Base-by-base conservation (phyloP, 1,140 invertebrate genomes). In the Vollenhovia emeryi region DNA sequence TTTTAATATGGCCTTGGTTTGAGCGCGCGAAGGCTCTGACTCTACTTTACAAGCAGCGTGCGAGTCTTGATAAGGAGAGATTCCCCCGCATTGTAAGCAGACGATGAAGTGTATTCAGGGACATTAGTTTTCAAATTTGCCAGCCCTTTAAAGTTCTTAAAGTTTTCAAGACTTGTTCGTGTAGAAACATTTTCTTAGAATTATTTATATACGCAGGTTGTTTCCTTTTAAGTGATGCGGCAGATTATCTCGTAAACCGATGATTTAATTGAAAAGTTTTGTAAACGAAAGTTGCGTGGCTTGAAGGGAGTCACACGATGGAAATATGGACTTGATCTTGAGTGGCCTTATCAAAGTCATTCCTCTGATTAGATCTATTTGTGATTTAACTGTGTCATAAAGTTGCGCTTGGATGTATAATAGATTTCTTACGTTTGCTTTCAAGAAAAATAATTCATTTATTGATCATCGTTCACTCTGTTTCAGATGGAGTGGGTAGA, bases 1-100 rank as follows among this genome's bases (percentile, higher is more conserved):
- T 94, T 75, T 15, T 92, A 15, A 94, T 94, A 87, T 94, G 93
- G 93, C 93, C 93, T 3, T 94, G 93, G 92, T 91, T 93, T 40
- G 93, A 94, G 71, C 76, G 92, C 59, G 89, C 91, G 24, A 94
- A 93, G 64, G 82, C 91, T 59, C 74, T 94, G n/a, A 85, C 92
- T 68, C 15, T 94, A 48, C 79, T 93, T 74, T 87, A 85, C 8
- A 75, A 86, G 18, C 60, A 85, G 27, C 55, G 86, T 24, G 60
- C 71, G 3, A 75, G 66, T 80, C 66, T 89, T n/a, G 75, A 87
- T 15, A 79, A 86, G 27, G 80, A 76, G 11, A 87, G 68, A 43
- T 91, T 86, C 18, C 68, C 86, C 8, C 60, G 82, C 18, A 40
- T 86, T 71, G 86, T 91, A 86, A 71, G 86, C 68, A 85, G 62